These are phyloP conservation scores for Maniola hyperantus DNA, from an alignment of 2,888 invertebrate species.

Conservation along the genomic window DNA sequence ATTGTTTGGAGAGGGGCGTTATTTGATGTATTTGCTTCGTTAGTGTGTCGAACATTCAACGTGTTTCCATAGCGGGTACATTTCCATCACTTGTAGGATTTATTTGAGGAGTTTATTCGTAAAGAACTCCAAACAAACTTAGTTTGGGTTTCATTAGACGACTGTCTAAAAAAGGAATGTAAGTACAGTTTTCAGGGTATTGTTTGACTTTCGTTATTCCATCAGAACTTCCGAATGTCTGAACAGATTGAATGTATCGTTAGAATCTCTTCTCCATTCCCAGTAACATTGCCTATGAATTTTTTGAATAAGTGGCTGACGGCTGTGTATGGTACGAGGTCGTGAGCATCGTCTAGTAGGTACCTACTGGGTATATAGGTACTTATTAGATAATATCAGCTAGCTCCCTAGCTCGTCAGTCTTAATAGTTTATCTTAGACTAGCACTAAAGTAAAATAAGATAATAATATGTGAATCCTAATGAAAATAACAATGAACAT, in stretches of 20 bases:
- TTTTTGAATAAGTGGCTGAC: no score
- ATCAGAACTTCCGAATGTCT: no score
- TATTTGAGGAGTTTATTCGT: neutral
- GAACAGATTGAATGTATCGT: no score
- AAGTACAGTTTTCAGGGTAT: no score
- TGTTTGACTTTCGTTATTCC: no score
- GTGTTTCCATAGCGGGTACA: slow-evolving; percentile 6
- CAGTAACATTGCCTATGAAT: no score
- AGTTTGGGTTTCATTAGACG: no score
- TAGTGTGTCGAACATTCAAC: slow-evolving; percentile 35
- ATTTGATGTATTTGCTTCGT: slow-evolving; percentile 63
- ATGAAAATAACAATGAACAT: slow-evolving; percentile 32
- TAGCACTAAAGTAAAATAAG: neutral
- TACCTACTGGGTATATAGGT: neutral
- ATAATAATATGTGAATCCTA: neutral
- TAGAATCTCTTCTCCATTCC: no score
- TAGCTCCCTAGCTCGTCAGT: neutral
- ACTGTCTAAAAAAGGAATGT: no score
- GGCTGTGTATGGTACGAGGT: no score
- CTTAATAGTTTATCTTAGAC: slow-evolving; percentile 1
- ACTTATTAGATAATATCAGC: neutral
- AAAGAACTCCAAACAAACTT: no score
- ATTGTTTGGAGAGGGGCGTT: slow-evolving; percentile 67
- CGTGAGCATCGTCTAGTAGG: neutral
- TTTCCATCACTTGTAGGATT: slow-evolving; percentile 1